Evolutionary conservation across 2,113 vertebrate genomes (phyloP), one percentile per base, ranked within the genome.

Genomic region (Chamaetylas fuelleborni): DNA sequence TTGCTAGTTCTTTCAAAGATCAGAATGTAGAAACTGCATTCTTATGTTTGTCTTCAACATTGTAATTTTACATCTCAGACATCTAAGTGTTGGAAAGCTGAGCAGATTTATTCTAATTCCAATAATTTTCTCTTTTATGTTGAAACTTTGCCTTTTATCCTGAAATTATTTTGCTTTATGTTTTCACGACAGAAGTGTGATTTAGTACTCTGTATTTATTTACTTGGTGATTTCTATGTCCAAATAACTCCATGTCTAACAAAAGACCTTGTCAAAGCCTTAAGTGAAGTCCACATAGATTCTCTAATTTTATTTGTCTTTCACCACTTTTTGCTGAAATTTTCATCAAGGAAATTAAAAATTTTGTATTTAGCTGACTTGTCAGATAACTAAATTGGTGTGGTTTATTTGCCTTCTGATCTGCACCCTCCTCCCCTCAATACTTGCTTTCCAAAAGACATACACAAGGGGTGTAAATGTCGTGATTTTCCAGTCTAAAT

Each of bases 341-440:
- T 72, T 17, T 84, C 15, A 22, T 19, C 3, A 69, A 51, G 6
- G 17, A 62, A 56, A 73, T 56, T 67, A 19, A 42, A 42, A 58
- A 40, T 42, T 77, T 64, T 93, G 2, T 19, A 22, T 76, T 86
- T 80, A 78, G 17, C 11, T 92, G 36, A 33, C 13, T 18, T 33
- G 34, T 57, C 34, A 86, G 23, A 64, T 65, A 57, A 40, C 3
- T 58, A 33, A 74, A 33, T 7, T 45, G 3, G 2, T 38, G 19
- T 54, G 38, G 25, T n/a, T 81, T 57, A 48, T 48, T 48, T 71
- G 12, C 5, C 7, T 56, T 86, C 34, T 89, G 31, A 11, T 64
- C 11, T 43, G 22, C 58, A 34, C 3, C 7, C 2, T 26, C 5
- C 5, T 13, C 5, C 19, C 8, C 6, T 9, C 6, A 33, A 16